Evolutionary conservation across 2,797 vertebrate species (phyloP).

Genomic region (Selene dorsalis): DNA sequence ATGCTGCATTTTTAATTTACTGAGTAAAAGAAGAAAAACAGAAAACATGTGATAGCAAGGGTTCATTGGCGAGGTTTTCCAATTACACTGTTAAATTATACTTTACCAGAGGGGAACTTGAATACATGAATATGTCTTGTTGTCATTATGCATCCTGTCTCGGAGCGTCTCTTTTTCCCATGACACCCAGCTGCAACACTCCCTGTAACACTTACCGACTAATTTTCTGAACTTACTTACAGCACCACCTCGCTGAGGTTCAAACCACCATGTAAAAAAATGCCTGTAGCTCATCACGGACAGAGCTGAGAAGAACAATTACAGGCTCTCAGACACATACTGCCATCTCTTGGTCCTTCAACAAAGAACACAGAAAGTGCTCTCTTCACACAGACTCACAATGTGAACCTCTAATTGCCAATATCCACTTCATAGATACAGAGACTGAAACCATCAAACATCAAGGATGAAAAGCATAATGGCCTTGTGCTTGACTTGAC

Average conservation of each 20-base stretch:
- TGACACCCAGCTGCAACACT: neutral
- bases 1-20: neutral
- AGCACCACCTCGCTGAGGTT: neutral
- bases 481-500: neutral
- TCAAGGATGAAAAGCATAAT: neutral
- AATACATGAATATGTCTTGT: neutral
- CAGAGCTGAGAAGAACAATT: neutral
- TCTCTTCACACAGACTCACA: neutral
- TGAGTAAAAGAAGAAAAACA: neutral
- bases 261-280: neutral
- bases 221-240: neutral
- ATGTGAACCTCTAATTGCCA: neutral
- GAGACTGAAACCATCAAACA: neutral
- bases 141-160: neutral
- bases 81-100: neutral
- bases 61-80: neutral
- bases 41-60: too few species aligned
- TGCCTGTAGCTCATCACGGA: neutral
- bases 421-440: neutral
- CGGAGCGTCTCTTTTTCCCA: neutral
- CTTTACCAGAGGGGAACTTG: conserved; percentile 8
- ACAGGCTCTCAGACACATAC: conserved; percentile 1
- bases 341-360: conserved; percentile 49
- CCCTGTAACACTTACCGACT: neutral
- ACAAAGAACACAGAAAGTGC: neutral